Percentiles rank a stretch among this genome's conserved stretches.
Conservation (phyloP, 2,113 vertebrate genomes). For the Cranoglanis bouderius region DNA sequence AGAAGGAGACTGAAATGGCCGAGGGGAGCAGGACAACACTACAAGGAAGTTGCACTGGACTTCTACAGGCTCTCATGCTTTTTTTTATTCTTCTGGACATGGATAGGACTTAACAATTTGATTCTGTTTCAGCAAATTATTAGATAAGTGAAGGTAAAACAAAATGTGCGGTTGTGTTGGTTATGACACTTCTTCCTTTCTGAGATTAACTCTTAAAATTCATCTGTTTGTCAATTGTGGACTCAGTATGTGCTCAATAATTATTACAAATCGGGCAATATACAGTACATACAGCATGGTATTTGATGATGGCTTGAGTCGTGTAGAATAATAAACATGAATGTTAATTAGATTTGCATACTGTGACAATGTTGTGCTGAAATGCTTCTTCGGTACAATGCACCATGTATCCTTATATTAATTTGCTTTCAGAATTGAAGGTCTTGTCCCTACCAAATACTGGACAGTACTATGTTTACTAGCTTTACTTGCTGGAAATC, state of each 20-base stretch:
- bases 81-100: neutral
- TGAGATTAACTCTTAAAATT: neutral
- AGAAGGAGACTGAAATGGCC: constrained; percentile 7
- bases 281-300: neutral
- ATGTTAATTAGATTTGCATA: neutral
- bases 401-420: neutral
- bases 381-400: neutral
- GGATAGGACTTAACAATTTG: neutral
- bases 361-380: neutral
- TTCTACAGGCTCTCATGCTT: neutral
- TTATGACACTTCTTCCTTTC: neutral
- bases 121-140: neutral
- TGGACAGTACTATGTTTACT: neutral
- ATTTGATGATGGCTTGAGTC: neutral
- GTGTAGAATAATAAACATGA: neutral
- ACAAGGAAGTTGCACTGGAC: constrained; percentile 6
- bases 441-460: neutral
- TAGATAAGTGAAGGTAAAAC: constrained; percentile 15
- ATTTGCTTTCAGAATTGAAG: neutral
- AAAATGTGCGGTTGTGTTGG: neutral
- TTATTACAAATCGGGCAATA: no score
- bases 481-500: neutral
- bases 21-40: constrained; percentile 34
- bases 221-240: neutral
- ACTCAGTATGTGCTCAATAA: neutral